Evolutionary conservation across 1,140 invertebrate species (phyloP), one percentile per base, ranked within the genome.

Genomic region (Reticulitermes speratus): DNA sequence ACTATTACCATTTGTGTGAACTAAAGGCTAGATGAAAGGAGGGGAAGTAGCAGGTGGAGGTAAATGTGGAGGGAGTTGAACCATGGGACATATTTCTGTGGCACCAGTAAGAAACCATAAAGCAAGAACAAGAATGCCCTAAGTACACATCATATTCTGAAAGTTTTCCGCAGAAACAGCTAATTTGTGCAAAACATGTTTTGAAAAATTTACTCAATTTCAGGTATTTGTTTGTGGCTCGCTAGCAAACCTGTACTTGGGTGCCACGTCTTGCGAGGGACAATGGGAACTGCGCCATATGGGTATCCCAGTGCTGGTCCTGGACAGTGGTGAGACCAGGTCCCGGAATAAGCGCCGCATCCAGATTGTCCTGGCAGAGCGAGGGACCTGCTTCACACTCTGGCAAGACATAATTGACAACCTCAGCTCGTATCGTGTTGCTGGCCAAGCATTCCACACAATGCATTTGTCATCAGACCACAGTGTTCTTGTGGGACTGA

Each of bases 371-470:
- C 89, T 97, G 30, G 96, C 96, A 1, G 97, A 97, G 90, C 93
- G 96, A 83, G 96, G 96, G 6, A 96, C 96, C 5, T 96, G 96
- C 83, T 97, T 97, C 90, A 94, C 95, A 45, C 90, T 97, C n/a
- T 97, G 96, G 96, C 93, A 93, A 85, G 96, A 97, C 90, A 94
- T 94, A n/a, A 95, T 97, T 87, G 96, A 94, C 87, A 93, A 94
- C 88, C 89, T 94, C 69, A 92, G 91, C 25, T 91, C 91, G 82
- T 95, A 94, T 87, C 90, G 91, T 88, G 91, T 94, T 9, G 93
- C 94, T 23, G 93, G 94, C 3, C 91, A 92, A 25, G 94, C 94
- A 44, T 97, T 97, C 88, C 96, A 97, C 90, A 97, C 96, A n/a
- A 94, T 97, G 94, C 94, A 95, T 90, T 91, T 96, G 82, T 96